Conservation (phyloP, 2,113 vertebrate genomes). For the Pseudorhombus dupliciocellatus region DNA sequence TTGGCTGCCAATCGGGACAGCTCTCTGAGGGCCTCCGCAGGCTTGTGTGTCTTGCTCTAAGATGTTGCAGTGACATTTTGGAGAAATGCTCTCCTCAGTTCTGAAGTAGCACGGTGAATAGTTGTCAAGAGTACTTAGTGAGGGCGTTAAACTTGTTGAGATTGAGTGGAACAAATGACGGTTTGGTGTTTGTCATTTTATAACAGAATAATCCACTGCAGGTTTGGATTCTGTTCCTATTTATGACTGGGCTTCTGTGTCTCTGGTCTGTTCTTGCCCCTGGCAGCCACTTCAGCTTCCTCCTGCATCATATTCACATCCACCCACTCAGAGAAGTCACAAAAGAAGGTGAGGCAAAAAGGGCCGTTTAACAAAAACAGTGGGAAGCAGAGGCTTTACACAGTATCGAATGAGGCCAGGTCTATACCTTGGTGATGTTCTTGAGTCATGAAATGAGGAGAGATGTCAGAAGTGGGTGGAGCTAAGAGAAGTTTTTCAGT, state of each 20-base stretch:
- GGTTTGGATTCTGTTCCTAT: slow-evolving; percentile 37
- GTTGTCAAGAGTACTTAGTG: slow-evolving; percentile 22
- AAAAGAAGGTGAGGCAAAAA: slow-evolving; percentile 50
- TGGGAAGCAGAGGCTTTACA: slow-evolving; percentile 9
- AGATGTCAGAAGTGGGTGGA: slow-evolving; percentile 7
- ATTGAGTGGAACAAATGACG: slow-evolving; percentile 12
- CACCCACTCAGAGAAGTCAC: slow-evolving; percentile 59
- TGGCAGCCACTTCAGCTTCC: slow-evolving; percentile 51
- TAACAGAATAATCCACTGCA: slow-evolving; percentile 19
- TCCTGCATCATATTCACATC: slow-evolving; percentile 47
- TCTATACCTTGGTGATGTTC: slow-evolving; percentile 2
- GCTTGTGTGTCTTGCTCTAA: slow-evolving; percentile 15
- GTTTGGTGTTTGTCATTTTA: slow-evolving; percentile 24
- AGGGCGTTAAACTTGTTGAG: slow-evolving; percentile 33
- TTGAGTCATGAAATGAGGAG: slow-evolving; percentile 22
- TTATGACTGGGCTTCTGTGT: slow-evolving; percentile 40
- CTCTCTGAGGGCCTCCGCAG: slow-evolving; percentile 37
- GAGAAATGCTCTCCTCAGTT: slow-evolving; percentile 15
- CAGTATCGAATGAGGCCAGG: slow-evolving; percentile 23
- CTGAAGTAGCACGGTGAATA: background rate
- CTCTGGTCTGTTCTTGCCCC: slow-evolving; percentile 45
- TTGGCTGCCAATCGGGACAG: slow-evolving; percentile 58
- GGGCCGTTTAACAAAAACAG: slow-evolving; percentile 48
- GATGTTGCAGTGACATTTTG: slow-evolving; percentile 24
- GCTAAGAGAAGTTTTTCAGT: background rate